These are phyloP conservation scores for Daphoenositta chrysoptera DNA, from an alignment of 2,113 vertebrate species.

Conservation along the genomic window DNA sequence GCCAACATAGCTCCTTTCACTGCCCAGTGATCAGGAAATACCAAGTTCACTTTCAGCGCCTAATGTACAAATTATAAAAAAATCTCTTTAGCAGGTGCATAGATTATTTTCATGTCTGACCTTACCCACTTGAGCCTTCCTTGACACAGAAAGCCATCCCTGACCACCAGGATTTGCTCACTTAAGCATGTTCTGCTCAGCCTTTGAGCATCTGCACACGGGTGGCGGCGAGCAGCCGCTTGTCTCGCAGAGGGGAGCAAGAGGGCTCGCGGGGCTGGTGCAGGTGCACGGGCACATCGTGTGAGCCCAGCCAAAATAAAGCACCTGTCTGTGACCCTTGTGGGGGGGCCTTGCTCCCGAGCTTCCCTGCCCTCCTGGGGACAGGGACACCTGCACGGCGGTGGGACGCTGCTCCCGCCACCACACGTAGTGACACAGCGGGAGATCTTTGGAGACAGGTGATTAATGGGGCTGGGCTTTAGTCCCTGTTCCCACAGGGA, in stretches of 20 bases:
- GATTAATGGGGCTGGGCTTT: neutral
- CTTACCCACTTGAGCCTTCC: neutral
- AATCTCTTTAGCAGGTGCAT: neutral
- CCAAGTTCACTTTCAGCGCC: neutral
- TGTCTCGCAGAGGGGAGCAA: accelerated
- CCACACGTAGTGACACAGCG: accelerated
- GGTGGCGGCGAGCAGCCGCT: neutral
- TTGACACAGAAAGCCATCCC: neutral
- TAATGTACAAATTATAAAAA: neutral
- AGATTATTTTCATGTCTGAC: neutral
- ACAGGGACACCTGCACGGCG: neutral
- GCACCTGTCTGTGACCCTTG: neutral
- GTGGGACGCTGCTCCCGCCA: accelerated
- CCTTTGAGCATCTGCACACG: neutral
- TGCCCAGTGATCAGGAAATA: neutral
- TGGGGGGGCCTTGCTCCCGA: neutral
- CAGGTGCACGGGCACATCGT: neutral
- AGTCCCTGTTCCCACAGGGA: neutral
- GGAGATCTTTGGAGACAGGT: neutral
- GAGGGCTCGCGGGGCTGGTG: accelerated
- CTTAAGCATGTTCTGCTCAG: neutral
- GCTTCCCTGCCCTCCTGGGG: neutral
- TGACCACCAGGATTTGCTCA: neutral
- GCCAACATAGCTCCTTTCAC: neutral
- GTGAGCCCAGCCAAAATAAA: neutral